These are phyloP conservation scores for Oscheius sp. DNA, from an alignment of 2,888 invertebrate species.

Conservation along the genomic window DNA sequence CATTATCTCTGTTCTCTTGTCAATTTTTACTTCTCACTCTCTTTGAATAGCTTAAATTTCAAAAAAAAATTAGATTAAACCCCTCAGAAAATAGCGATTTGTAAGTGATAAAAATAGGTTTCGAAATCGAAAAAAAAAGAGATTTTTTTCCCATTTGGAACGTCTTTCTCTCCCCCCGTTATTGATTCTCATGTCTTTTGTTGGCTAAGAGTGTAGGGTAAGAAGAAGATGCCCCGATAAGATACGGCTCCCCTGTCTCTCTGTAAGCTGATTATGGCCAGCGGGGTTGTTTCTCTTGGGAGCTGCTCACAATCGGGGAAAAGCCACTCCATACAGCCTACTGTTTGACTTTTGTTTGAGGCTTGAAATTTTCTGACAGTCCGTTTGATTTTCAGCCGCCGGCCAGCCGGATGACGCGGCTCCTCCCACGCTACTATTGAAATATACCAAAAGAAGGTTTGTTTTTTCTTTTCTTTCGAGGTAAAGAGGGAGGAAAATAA, in stretches of 20 bases:
- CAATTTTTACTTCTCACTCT: too few species aligned
- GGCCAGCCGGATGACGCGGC: slow-evolving; percentile 23
- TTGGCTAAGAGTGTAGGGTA: background rate
- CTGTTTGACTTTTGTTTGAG: slow-evolving; percentile 6
- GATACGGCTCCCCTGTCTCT: background rate
- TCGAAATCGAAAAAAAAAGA: too few species aligned
- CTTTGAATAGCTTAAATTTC: too few species aligned
- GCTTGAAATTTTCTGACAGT: background rate
- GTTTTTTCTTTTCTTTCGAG: too few species aligned
- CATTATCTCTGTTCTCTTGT: too few species aligned
- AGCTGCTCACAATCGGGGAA: background rate
- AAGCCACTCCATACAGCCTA: background rate
- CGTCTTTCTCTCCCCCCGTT: background rate
- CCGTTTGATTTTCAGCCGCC: slow-evolving; percentile 18
- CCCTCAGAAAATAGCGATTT: too few species aligned
- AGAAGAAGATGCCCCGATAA: slow-evolving; percentile 10
- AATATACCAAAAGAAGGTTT: background rate
- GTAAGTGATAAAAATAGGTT: too few species aligned
- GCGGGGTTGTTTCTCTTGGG: background rate
- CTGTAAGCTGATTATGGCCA: slow-evolving; percentile 15
- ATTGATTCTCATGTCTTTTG: background rate
- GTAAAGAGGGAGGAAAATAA: background rate
- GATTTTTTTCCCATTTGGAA: too few species aligned
- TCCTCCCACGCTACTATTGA: background rate
- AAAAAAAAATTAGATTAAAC: too few species aligned